Percentiles rank a stretch among this genome's conserved stretches.
These are phyloP conservation scores for Metridium senile DNA, from an alignment of 92 coral and sea anemone species.

Conservation along the genomic window DNA sequence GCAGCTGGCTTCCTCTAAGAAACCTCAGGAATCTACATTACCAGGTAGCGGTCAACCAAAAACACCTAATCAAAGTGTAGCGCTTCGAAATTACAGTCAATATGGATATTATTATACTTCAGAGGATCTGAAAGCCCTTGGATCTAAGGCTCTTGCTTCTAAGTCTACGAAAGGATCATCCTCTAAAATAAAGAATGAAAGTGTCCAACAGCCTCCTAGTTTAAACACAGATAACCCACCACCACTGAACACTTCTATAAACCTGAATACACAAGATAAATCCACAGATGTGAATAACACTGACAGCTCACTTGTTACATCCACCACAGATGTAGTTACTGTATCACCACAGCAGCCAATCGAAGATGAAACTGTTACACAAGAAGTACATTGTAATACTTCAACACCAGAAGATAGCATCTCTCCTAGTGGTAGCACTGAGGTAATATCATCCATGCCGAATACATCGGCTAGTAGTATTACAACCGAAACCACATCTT, in stretches of 20 bases:
- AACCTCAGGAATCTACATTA: background rate
- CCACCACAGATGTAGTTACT: background rate
- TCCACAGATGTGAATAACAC: background rate
- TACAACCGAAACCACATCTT: background rate
- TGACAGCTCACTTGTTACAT: too few species aligned
- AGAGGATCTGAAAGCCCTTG: conserved; percentile 19
- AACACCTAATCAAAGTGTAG: conserved; percentile 11
- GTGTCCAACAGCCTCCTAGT: background rate
- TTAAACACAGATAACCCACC: background rate
- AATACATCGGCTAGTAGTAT: background rate
- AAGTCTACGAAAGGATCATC: conserved; percentile 11
- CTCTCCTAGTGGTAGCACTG: background rate
- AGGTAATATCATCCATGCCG: background rate
- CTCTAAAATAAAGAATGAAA: background rate
- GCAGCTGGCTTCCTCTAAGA: background rate
- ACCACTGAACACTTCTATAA: background rate
- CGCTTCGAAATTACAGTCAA: conserved; percentile 18
- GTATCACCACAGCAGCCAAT: background rate
- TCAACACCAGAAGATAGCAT: background rate
- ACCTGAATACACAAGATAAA: background rate
- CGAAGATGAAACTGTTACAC: background rate
- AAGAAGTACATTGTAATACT: background rate
- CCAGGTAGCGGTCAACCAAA: background rate
- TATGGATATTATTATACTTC: conserved; percentile 34
- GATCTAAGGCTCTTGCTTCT: conserved; percentile 12